These are phyloP conservation scores for Ennomos erosarius DNA, from an alignment of 2,888 invertebrate species.

Conservation along the genomic window DNA sequence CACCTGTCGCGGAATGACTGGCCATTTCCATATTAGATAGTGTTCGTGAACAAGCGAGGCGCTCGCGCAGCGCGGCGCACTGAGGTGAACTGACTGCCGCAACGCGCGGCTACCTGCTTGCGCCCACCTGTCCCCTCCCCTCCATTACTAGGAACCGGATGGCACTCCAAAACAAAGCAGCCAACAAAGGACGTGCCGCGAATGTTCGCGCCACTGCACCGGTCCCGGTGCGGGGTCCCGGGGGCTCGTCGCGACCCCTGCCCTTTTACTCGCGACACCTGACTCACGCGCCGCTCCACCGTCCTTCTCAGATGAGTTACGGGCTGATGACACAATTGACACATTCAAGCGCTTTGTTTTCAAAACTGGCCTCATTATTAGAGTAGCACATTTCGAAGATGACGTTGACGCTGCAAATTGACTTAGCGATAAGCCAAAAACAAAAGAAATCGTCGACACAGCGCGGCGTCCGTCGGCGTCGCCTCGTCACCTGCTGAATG, in stretches of 20 bases:
- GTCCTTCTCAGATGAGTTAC: conserved; percentile 50
- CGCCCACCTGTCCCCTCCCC: conserved; percentile 82
- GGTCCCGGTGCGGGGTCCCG: conserved; percentile 58
- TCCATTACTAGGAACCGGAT: conserved; percentile 83
- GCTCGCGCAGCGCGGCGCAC: conserved; percentile 79
- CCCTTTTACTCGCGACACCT: conserved; percentile 71
- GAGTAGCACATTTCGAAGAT: conserved; percentile 51
- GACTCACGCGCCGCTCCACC: conserved; percentile 61
- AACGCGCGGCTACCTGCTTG: conserved; percentile 79
- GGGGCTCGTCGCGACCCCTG: conserved; percentile 59
- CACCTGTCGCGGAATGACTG: conserved; percentile 84
- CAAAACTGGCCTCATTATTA: conserved; percentile 43
- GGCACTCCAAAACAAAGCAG: conserved; percentile 84
- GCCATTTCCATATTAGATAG: conserved; percentile 77
- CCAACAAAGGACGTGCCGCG: conserved; percentile 84
- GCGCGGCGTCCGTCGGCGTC: conserved; percentile 40
- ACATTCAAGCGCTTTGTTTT: conserved; percentile 49
- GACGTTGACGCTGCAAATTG: conserved; percentile 57
- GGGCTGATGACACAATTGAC: conserved; percentile 41
- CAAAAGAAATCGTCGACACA: conserved; percentile 66
- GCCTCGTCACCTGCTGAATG: conserved; percentile 65
- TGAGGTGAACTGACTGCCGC: conserved; percentile 76
- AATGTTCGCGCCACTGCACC: conserved; percentile 80
- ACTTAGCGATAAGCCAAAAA: conserved; percentile 56
- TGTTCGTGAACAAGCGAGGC: conserved; percentile 66